phyloP scores from a whole-genome alignment of 2,888 invertebrate genomes.

The Myopa testacea region DNA sequence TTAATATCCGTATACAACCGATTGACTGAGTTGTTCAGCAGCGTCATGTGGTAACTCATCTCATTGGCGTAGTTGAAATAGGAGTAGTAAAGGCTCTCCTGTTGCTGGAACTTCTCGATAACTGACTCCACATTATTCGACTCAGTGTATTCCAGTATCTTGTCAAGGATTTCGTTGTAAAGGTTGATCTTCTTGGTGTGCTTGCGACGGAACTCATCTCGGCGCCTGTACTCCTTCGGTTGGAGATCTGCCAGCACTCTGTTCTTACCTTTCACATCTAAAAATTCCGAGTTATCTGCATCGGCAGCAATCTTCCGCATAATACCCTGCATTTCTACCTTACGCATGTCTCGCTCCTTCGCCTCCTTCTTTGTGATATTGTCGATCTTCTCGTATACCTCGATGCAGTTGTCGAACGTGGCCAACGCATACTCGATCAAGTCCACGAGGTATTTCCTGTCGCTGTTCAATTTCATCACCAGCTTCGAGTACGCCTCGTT shows the following conservation, averaged over 20 bases:
- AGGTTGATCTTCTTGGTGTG: slow-evolving; percentile 61
- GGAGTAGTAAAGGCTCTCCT: slow-evolving; percentile 66
- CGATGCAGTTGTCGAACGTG: slow-evolving; percentile 64
- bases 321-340: slow-evolving; percentile 63
- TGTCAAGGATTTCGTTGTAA: slow-evolving; percentile 62
- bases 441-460: slow-evolving; percentile 65
- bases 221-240: slow-evolving; percentile 63
- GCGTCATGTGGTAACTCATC: slow-evolving; percentile 64
- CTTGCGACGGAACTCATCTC: slow-evolving; percentile 59
- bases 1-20: slow-evolving; percentile 62
- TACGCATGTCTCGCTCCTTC: slow-evolving; percentile 59
- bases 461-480: slow-evolving; percentile 62
- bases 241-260: slow-evolving; percentile 60
- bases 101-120: slow-evolving; percentile 64
- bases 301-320: slow-evolving; percentile 62
- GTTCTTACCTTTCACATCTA: slow-evolving; percentile 58
- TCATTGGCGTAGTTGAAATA: slow-evolving; percentile 67
- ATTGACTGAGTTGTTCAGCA: slow-evolving; percentile 61
- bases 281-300: slow-evolving; percentile 58
- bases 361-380: slow-evolving; percentile 56
- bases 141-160: slow-evolving; percentile 61
- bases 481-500: slow-evolving; percentile 63
- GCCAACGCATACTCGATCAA: slow-evolving; percentile 63
- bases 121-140: slow-evolving; percentile 58
- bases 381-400: slow-evolving; percentile 63